Evolutionary conservation across 2,888 invertebrate species (phyloP), one percentile per base, ranked within the genome.

Genomic region (Plusia festucae): DNA sequence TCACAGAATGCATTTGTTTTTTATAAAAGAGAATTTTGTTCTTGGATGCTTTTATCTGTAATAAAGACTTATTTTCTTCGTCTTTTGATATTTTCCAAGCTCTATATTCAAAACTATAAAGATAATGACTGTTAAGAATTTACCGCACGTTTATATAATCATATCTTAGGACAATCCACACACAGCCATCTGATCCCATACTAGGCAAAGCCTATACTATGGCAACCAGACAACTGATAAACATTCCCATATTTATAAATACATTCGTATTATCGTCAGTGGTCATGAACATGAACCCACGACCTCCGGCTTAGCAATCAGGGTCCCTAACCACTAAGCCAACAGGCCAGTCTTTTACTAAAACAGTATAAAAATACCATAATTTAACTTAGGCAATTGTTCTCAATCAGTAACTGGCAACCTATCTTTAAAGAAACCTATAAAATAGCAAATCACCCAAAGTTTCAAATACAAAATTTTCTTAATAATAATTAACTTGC

Each of bases 401-500:
- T 40, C n/a, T n/a, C 40, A 40, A 40, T 40, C 40, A 40, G n/a
- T 40, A 40, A 40, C 40, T 40, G 40, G 40, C 40, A 40, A 40
- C n/a, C 40, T 40, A 40, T 40, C 40, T 49, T 20, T 16, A 49
- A 46, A 49, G 18, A 46, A 46, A 46, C 20, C 46, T 13, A 49
- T 49, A 49, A 49, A 46, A 44, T 34, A 46, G 9, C 46, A 16
- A 16, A 49, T 49, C 18, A 18, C 18, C 20, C 11, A 20, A 49
- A 49, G 46, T 49, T 49, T 11, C 11, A 49, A 18, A 49, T 20
- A 20, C 46, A 22, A 30, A 58, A 55, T 49, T 18, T 52, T 53
- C 46, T 49, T 64, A 58, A 72, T 64, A 65, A 53, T 56, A 65
- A 73, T 73, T 68, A 65, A 62, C 40, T 53, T 60, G 6, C 40